Percentiles rank a stretch among this genome's conserved stretches.
These are phyloP conservation scores for Chinchilla lanigera DNA, from an alignment of 2,113 vertebrate species.

Conservation along the genomic window DNA sequence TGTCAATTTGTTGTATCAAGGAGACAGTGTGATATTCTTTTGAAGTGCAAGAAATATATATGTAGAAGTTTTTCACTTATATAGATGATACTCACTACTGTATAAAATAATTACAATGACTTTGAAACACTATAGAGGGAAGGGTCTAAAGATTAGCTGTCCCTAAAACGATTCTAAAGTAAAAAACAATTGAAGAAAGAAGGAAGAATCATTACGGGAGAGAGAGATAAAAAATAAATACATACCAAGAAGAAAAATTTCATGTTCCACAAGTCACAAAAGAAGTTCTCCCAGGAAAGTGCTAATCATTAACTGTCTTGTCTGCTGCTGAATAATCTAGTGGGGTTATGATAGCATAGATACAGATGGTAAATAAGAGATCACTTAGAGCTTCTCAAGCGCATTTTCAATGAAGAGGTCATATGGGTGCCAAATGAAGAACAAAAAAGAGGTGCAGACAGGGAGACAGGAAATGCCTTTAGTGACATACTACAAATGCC, in stretches of 20 bases:
- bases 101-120: neutral
- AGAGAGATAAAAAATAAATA: neutral
- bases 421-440: neutral
- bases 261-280: neutral
- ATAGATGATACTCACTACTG: neutral
- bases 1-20: neutral
- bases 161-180: neutral
- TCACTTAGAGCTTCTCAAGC: neutral
- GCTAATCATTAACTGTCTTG: neutral
- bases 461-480: neutral
- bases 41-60: neutral
- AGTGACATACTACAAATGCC: accelerated
- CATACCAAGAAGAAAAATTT: neutral
- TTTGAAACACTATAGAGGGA: neutral
- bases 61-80: neutral
- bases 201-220: neutral
- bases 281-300: neutral
- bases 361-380: neutral
- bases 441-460: neutral
- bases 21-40: neutral
- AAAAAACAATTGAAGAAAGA: neutral
- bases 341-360: neutral
- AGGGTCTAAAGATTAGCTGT: neutral
- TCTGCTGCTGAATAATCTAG: neutral
- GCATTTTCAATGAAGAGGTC: neutral